Evolutionary conservation across 2,113 vertebrate genomes (phyloP), one percentile per base, ranked within the genome.

Genomic region (Cottus gobio): DNA sequence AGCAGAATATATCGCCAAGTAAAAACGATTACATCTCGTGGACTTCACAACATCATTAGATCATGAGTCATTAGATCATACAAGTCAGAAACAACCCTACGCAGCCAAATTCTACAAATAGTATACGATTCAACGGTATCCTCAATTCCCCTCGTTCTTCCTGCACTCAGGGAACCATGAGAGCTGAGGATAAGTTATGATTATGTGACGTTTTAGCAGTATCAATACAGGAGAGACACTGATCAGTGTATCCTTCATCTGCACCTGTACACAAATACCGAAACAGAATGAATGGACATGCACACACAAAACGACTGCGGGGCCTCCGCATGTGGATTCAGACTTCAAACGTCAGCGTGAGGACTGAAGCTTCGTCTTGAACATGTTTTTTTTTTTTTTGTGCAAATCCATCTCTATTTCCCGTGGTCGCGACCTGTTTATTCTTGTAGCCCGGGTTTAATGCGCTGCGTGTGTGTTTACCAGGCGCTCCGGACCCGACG

Each of bases 401-500:
- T 31, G 2, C 15, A 3, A 18, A 39, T 42, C 11, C 42, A 39
- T 15, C 37, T 78, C 62, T 31, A 75, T 61, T 75, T 84, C 66
- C 77, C 69, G 73, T 63, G 39, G 36, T 77, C 66, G 37, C 24
- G 26, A 0, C 50, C 48, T 86, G 72, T 75, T 69, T 80, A 28
- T 72, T 70, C 83, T 61, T 20, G 52, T 56, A 15, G 34, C 46
- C 9, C 0, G 9, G 8, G 15, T 48, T 80, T 56, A 82, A 30
- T 34, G 46, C 69, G 52, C 66, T 66, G 52, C 69, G 39, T 18
- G 31, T 67, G 44, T 22, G 26, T 75, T 54, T 65, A 36, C 4
- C 90, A 99, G 97, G 98, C 0, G 98, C 98, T 77, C 98, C 98
- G 0, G 98, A 99, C 82, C 98, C 98, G 60, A 99, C 98, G 6